A percentile compares a stretch with the other conserved stretches of the same genome.
These are phyloP conservation scores for Phyto melanocephala DNA, from an alignment of 2,888 invertebrate species.

Conservation along the genomic window DNA sequence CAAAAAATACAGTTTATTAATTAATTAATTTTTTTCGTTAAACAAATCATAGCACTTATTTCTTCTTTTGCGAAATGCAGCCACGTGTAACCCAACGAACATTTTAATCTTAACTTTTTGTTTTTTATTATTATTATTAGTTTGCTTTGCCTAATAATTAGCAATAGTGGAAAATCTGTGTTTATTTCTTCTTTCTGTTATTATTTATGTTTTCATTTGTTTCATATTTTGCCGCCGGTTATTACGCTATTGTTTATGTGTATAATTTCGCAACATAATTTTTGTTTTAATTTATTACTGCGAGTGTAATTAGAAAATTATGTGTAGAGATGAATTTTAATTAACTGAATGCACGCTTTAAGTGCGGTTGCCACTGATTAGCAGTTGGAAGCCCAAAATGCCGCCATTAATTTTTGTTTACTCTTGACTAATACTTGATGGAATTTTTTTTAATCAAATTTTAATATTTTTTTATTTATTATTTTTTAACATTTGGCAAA, in stretches of 20 bases:
- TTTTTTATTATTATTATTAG: neutral
- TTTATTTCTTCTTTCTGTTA: neutral
- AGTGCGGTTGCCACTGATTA: too few species aligned
- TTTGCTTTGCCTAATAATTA: neutral
- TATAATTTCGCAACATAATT: slow-evolving; percentile 34
- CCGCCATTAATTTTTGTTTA: too few species aligned
- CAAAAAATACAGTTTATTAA: too few species aligned
- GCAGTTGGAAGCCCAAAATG: too few species aligned
- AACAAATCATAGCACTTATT: too few species aligned
- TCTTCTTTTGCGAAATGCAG: neutral
- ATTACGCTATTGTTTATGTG: neutral
- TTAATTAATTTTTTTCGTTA: too few species aligned
- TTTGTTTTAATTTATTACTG: slow-evolving; percentile 24
- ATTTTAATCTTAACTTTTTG: slow-evolving; percentile 29
- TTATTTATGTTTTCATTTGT: neutral
- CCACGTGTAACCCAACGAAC: slow-evolving; percentile 48
- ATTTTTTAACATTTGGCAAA: too few species aligned
- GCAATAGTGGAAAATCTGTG: neutral
- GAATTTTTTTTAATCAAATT: too few species aligned
- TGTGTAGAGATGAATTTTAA: slow-evolving; percentile 36
- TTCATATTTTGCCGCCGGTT: neutral
- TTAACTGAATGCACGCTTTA: slow-evolving; percentile 8
- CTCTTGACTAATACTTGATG: too few species aligned
- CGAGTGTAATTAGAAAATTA: slow-evolving; percentile 34
- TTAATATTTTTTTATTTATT: too few species aligned